phyloP scores from a whole-genome alignment of 2,797 vertebrate genomes.

The Salarias fasciatus region DNA sequence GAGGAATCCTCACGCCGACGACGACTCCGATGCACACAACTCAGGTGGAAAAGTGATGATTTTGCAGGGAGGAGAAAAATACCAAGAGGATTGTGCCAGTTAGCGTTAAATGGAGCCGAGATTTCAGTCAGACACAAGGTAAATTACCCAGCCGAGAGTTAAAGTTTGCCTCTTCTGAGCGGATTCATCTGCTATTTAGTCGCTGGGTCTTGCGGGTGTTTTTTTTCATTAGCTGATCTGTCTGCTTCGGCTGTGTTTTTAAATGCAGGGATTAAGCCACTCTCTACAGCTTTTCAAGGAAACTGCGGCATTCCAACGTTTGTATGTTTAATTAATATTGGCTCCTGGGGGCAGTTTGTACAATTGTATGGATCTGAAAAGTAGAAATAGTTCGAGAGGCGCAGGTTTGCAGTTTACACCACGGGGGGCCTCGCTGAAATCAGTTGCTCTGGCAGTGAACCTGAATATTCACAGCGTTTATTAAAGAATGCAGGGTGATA shows the following conservation, averaged over 20 bases:
- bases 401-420: not conserved
- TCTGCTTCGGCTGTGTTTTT: not conserved
- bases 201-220: constrained; percentile 1
- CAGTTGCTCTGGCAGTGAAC: constrained; percentile 1
- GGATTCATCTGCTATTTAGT: constrained; percentile 17
- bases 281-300: not conserved
- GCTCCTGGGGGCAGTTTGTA: constrained; percentile 5
- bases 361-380: constrained; percentile 19
- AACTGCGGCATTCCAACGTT: not conserved
- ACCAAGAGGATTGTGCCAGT: constrained; percentile 21
- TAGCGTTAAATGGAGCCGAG: constrained; percentile 13
- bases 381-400: not conserved
- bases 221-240: constrained; percentile 5
- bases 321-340: constrained; percentile 19
- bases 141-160: constrained; percentile 8
- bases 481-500: constrained; percentile 30
- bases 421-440: not conserved
- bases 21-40: not conserved
- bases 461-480: constrained; percentile 15
- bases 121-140: constrained; percentile 29
- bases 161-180: constrained; percentile 3
- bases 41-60: no score
- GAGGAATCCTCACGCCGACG: constrained; percentile 17
- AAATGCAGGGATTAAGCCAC: constrained; percentile 9
- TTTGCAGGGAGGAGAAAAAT: constrained; percentile 19